Evolutionary conservation across 2,113 vertebrate species (phyloP).

Genomic region (Hiodon tergisus): DNA sequence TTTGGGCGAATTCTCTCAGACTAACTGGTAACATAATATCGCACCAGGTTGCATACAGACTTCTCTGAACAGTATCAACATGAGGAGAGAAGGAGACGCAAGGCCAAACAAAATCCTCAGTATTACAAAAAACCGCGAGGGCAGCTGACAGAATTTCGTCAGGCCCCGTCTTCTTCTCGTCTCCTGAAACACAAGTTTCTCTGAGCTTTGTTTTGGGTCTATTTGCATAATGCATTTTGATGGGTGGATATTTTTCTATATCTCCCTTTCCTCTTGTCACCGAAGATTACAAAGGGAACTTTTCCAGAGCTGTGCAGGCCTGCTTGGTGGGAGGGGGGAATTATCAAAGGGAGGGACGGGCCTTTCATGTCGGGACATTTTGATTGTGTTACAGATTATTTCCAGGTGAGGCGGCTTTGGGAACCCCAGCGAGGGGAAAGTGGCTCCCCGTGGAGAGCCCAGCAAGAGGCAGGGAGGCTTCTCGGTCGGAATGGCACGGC

Average conservation of each 20-base stretch:
- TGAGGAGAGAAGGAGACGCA: not conserved
- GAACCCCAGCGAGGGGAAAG: conserved; percentile 68
- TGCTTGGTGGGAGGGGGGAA: conserved; percentile 67
- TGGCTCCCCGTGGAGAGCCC: conserved; percentile 59
- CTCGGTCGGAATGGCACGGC: conserved; percentile 68
- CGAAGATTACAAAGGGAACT: conserved; percentile 60
- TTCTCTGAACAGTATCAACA: not conserved
- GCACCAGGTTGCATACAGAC: not conserved
- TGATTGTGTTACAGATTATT: conserved; percentile 75
- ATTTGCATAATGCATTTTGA: conserved; percentile 67
- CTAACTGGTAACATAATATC: not conserved
- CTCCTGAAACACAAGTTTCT: conserved; percentile 39
- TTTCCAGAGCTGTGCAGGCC: conserved; percentile 60
- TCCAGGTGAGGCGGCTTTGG: conserved; percentile 78
- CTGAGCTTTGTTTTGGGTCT: conserved; percentile 62
- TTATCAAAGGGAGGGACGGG: conserved; percentile 69
- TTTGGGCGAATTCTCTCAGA: too few species aligned
- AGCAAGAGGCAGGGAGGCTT: conserved; percentile 60
- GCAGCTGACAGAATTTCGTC: conserved; percentile 44
- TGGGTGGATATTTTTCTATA: conserved; percentile 53
- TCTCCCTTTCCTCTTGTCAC: conserved; percentile 43
- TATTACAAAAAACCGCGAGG: conserved; percentile 35
- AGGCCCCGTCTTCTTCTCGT: conserved; percentile 30
- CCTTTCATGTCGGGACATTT: conserved; percentile 75
- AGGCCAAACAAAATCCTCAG: conserved; percentile 5